Evolutionary conservation across 1,140 invertebrate genomes (phyloP).

Genomic region (Planococcus citri): DNA sequence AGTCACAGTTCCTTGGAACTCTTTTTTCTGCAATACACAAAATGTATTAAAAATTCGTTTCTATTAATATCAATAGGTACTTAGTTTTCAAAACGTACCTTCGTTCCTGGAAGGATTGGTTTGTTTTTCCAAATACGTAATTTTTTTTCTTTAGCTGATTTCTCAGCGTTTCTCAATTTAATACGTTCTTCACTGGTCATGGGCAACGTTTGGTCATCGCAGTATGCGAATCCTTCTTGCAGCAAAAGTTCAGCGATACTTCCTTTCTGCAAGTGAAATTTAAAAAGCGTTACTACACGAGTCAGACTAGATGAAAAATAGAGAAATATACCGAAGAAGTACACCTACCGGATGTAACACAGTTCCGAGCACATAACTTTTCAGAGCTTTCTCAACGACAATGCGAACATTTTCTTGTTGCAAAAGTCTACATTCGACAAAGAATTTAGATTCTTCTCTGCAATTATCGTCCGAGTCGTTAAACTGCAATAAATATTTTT

Average conservation of each 20-base stretch:
- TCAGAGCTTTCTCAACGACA: conserved; percentile 79
- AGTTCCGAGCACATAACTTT: conserved; percentile 71
- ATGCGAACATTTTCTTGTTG: conserved; percentile 89
- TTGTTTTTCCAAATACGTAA: conserved; percentile 83
- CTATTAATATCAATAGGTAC: background rate
- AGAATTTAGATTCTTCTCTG: conserved; percentile 75
- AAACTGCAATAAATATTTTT: background rate
- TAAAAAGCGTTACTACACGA: background rate
- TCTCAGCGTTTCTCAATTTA: conserved; percentile 71
- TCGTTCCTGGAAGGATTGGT: conserved; percentile 36
- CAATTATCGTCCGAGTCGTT: conserved; percentile 35
- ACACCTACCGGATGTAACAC: conserved; percentile 73
- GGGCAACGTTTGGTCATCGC: conserved; percentile 96
- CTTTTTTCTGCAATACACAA: conserved; percentile 48
- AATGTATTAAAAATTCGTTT: conserved; percentile 25
- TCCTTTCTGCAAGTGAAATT: conserved; percentile 44
- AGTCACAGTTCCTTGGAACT: conserved; percentile 71
- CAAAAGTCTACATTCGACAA: conserved; percentile 78
- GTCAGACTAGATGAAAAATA: no score
- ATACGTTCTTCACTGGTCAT: conserved; percentile 57
- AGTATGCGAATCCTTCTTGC: conserved; percentile 83
- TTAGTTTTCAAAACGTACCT: conserved; percentile 23
- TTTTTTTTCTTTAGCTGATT: conserved; percentile 73
- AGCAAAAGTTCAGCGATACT: conserved; percentile 92
- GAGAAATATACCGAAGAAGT: background rate